phyloP scores from a whole-genome alignment of 2,113 vertebrate species.

The Felis chaus region DNA sequence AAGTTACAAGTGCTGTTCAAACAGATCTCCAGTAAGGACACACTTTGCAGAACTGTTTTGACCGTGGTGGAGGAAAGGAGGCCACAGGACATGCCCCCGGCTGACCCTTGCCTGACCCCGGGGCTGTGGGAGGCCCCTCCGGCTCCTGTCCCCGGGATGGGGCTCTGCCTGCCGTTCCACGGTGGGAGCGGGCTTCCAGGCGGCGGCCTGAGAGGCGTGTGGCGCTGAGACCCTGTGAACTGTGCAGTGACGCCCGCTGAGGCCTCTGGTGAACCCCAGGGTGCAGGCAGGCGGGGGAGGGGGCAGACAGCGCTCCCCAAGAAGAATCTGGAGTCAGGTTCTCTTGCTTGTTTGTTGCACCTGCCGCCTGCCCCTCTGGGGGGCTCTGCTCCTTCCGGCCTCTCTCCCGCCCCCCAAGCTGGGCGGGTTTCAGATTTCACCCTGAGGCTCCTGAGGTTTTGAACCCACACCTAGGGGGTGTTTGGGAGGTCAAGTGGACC shows the following conservation, averaged over 20 bases:
- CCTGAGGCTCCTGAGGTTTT: rapidly evolving
- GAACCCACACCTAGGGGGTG: neutral
- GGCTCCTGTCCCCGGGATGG: rapidly evolving
- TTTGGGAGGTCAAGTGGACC: neutral
- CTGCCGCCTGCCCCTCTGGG: neutral
- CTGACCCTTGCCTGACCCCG: no score
- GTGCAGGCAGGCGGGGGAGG: neutral
- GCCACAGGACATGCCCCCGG: neutral
- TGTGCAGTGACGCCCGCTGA: rapidly evolving
- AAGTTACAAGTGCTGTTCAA: neutral
- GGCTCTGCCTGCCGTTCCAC: rapidly evolving
- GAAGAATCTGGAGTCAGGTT: no score
- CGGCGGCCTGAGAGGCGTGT: neutral
- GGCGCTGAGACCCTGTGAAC: neutral
- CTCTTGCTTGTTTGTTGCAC: no score
- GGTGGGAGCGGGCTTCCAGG: neutral
- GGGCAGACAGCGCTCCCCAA: neutral
- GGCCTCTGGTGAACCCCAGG: neutral
- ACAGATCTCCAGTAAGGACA: neutral
- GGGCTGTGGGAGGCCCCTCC: neutral
- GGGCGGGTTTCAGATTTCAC: neutral
- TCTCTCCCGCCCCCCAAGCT: neutral
- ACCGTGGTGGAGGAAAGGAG: neutral
- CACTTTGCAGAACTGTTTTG: neutral
- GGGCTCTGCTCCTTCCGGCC: neutral